Conservation (phyloP, 64 coral and sea anemone genomes). For the Stichodactyla helianthus region DNA sequence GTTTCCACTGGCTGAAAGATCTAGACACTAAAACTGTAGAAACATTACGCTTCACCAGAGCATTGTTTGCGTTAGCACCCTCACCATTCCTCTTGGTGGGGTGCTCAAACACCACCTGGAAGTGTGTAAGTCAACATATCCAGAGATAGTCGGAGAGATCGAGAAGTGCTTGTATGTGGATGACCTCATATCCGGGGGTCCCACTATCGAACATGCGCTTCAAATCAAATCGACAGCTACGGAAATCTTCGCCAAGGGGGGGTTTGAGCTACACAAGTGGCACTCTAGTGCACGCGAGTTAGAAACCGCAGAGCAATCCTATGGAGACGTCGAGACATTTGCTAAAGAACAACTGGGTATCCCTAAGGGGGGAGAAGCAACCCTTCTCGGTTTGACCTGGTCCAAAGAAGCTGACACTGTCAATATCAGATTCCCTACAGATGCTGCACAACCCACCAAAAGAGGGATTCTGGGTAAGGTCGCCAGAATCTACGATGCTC, state of each 20-base stretch:
- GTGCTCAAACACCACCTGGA: slow-evolving; percentile 31
- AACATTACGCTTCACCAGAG: slow-evolving; percentile 35
- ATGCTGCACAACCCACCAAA: slow-evolving; percentile 6
- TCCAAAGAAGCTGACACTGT: slow-evolving; percentile 4
- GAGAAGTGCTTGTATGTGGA: slow-evolving; percentile 20
- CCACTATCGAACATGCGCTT: slow-evolving; percentile 1
- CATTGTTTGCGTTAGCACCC: slow-evolving; percentile 32
- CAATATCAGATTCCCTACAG: not conserved
- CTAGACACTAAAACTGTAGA: not conserved
- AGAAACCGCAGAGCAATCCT: slow-evolving; percentile 3
- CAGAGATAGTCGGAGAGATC: not conserved
- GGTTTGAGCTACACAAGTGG: slow-evolving; percentile 36
- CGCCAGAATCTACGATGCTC: slow-evolving; percentile 31
- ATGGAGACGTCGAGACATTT: slow-evolving; percentile 12
- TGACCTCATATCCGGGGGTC: slow-evolving; percentile 25
- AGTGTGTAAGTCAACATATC: slow-evolving; percentile 22
- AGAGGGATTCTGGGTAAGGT: slow-evolving; percentile 15
- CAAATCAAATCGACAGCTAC: slow-evolving; percentile 9
- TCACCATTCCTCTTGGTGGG: slow-evolving; percentile 47
- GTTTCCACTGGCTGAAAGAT: slow-evolving; percentile 39
- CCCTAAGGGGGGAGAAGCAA: not conserved
- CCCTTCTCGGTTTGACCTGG: slow-evolving; percentile 8
- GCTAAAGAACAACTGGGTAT: slow-evolving; percentile 13
- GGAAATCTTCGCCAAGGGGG: slow-evolving; percentile 15
- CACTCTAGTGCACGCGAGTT: not conserved